These are phyloP conservation scores for Euthynnus affinis DNA, from an alignment of 2,797 vertebrate genomes.

Conservation along the genomic window DNA sequence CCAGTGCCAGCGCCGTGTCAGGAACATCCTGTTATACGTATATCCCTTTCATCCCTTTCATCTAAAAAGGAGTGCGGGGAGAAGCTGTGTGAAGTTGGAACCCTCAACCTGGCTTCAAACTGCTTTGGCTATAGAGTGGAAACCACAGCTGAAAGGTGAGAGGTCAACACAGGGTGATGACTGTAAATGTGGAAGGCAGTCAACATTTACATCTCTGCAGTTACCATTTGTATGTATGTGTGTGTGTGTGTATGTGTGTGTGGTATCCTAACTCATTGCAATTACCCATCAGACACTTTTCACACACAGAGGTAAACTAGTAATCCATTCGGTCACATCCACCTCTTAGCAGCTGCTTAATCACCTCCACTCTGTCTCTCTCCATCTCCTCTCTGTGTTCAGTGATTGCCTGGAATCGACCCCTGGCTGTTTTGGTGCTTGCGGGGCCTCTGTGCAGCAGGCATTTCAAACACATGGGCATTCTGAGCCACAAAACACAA, in stretches of 20 bases:
- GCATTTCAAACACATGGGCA: neutral
- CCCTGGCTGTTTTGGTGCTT: neutral
- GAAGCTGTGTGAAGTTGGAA: neutral
- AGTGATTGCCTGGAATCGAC: neutral
- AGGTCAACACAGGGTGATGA: neutral
- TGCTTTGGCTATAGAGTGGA: neutral
- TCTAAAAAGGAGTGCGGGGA: neutral
- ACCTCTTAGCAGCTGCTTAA: neutral
- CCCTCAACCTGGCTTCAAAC: neutral
- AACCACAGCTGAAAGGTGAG: neutral
- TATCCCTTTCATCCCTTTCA: too few species aligned
- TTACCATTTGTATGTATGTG: neutral
- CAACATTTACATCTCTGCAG: too few species aligned
- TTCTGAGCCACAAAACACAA: neutral
- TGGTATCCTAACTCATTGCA: neutral
- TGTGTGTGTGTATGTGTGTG: neutral
- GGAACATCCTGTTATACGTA: constrained; percentile 2
- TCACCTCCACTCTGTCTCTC: neutral
- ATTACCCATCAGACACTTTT: neutral
- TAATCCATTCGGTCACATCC: neutral
- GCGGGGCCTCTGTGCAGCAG: neutral
- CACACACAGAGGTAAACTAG: neutral
- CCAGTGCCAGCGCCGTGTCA: neutral
- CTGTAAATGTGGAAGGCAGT: neutral
- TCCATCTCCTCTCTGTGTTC: too few species aligned